Base-by-base conservation (phyloP, 53 echinoderm and acorn worm genomes). In the Echinarachnius parma region DNA sequence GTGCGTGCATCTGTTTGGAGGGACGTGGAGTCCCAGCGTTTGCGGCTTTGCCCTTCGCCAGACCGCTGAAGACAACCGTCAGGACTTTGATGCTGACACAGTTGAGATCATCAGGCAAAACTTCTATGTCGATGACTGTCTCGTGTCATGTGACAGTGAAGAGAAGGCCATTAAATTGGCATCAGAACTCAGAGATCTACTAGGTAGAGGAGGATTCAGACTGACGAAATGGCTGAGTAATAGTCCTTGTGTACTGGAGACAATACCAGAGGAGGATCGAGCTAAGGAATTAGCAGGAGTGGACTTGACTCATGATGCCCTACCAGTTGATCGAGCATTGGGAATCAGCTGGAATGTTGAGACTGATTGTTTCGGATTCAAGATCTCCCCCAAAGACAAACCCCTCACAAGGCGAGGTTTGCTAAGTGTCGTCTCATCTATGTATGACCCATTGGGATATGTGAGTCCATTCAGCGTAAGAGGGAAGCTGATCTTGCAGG, bases 41-140 rank as follows among this genome's bases (percentile, higher is more conserved):
- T 66, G 78, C 36, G 62, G 60, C 35, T 84, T 47, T 44, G 86
- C 86, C 21, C 66, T 66, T 48, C 46, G 62, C 8, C 78, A 61
- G 31, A 85, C 86, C 26, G 80, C 79, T 53, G 74, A 71, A 15
- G 85, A 79, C 59, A 30, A 84, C 39, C 68, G 52, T 48, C 0
- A 50, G 9, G 63, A 61, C 23, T 62, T 37, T 62, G 63, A 22
- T 7, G 31, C 60, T 33, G 65, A 80, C 9, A 46, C 52, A 5
- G n/a, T 76, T 4, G 59, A 86, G 32, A 82, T 75, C 18, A 60
- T 90, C 34, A 37, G 32, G 15, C 68, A 60, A 52, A 46, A 84
- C 34, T 90, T 86, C 59, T 86, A 90, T 28, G 90, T 85, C 5
- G 89, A 89, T 49, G 89, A 89, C 68, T 84, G 89, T 28, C 68